These are phyloP conservation scores for Cryptus armator DNA, from an alignment of 2,888 invertebrate species.

Conservation along the genomic window DNA sequence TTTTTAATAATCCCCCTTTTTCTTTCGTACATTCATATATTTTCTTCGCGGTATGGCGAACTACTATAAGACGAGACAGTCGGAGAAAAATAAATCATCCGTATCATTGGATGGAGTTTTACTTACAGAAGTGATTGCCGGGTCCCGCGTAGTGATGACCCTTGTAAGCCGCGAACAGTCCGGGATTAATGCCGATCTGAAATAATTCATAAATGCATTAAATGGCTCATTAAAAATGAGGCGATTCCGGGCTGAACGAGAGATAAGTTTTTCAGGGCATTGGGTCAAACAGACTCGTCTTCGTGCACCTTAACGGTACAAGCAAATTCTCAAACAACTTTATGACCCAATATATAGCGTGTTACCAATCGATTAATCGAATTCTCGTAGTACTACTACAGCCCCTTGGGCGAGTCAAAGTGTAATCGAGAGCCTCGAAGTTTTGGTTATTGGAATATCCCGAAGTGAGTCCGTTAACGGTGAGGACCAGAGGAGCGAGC, in stretches of 20 bases:
- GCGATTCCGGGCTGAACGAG: not conserved
- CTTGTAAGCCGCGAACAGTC: conserved; percentile 98
- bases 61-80: not conserved
- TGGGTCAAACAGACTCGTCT: conserved; percentile 1
- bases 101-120: not conserved
- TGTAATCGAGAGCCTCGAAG: conserved; percentile 61
- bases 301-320: too few species aligned
- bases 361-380: conserved; percentile 62
- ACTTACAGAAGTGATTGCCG: conserved; percentile 98
- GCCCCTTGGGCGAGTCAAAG: conserved; percentile 48
- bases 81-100: not conserved
- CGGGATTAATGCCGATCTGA: conserved; percentile 99
- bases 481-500: conserved; percentile 27
- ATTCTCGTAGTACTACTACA: conserved; percentile 57
- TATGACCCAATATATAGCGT: conserved; percentile 35
- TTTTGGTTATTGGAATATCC: conserved; percentile 66
- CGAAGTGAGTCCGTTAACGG: conserved; percentile 53
- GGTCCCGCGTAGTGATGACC: conserved; percentile 99
- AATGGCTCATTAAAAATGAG: not conserved
- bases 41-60: too few species aligned
- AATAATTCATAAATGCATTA: conserved; percentile 71
- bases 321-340: conserved; percentile 25
- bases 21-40: too few species aligned
- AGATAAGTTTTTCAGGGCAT: conserved; percentile 9
- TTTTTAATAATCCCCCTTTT: too few species aligned